Conservation (phyloP, 2,113 vertebrate genomes). For the Zosterops pallidus region DNA sequence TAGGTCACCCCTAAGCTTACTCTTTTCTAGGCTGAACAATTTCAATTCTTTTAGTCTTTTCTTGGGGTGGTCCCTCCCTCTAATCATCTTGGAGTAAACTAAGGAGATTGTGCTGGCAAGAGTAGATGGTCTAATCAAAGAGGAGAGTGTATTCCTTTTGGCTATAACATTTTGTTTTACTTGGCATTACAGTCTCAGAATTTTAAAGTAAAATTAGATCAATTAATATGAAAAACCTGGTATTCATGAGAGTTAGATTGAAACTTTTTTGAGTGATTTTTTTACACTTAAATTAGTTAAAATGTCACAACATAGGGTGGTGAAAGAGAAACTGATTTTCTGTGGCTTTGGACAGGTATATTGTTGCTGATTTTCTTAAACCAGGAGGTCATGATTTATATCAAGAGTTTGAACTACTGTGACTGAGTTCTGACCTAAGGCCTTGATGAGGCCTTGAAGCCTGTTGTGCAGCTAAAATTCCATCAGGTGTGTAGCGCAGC, state of each 20-base stretch:
- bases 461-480: too few species aligned
- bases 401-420: too few species aligned
- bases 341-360: background rate
- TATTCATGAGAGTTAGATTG: background rate
- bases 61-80: background rate
- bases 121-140: background rate
- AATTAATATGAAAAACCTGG: background rate
- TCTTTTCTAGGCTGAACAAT: background rate
- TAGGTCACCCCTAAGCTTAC: background rate
- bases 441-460: too few species aligned
- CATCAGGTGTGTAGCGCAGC: too few species aligned
- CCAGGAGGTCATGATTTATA: too few species aligned
- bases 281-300: background rate
- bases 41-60: background rate
- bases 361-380: too few species aligned
- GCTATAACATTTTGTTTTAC: background rate
- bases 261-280: background rate
- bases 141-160: background rate
- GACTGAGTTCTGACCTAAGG: too few species aligned
- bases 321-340: background rate
- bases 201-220: background rate
- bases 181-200: background rate
- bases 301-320: background rate
- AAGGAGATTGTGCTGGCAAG: background rate
- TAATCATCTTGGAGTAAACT: background rate